Evolutionary conservation across 2,888 invertebrate genomes (phyloP).

Genomic region (Hirtodrosophila alboralis): DNA sequence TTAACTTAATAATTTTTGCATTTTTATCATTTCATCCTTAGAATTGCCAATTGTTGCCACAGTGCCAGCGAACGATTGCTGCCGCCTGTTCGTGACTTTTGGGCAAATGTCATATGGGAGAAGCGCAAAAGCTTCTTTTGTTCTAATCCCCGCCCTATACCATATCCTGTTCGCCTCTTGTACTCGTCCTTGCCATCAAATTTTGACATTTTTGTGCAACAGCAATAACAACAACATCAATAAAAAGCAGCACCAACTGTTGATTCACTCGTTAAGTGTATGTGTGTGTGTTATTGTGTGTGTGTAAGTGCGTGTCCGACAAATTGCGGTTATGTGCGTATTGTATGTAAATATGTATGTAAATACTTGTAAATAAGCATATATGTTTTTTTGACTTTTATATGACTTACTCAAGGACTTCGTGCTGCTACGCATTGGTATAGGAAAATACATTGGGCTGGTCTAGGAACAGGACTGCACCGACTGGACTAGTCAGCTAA

Average conservation of each 20-base stretch:
- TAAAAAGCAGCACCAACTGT: constrained; percentile 46
- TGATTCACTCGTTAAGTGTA: constrained; percentile 28
- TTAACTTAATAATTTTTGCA: no score
- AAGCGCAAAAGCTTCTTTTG: constrained; percentile 26
- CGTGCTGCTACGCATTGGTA: no score
- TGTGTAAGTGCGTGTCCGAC: neutral
- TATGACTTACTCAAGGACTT: constrained; percentile 27
- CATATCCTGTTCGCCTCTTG: neutral
- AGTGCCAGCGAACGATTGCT: constrained; percentile 47
- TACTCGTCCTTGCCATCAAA: constrained; percentile 4
- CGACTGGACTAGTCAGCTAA: no score
- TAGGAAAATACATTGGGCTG: no score
- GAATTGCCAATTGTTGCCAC: no score
- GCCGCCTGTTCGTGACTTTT: constrained; percentile 64
- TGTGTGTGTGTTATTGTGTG: neutral
- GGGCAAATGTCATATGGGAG: constrained; percentile 43
- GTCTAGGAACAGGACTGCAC: no score
- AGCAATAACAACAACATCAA: constrained; percentile 17
- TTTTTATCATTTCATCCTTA: no score
- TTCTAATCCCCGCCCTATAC: neutral
- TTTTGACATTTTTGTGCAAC: constrained; percentile 8
- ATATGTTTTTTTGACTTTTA: constrained; percentile 30
- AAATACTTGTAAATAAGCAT: neutral
- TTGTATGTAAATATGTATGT: constrained; percentile 2
- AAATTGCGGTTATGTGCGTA: neutral